These are phyloP conservation scores for Smittia aterrima DNA, from an alignment of 2,888 invertebrate species.

Conservation along the genomic window DNA sequence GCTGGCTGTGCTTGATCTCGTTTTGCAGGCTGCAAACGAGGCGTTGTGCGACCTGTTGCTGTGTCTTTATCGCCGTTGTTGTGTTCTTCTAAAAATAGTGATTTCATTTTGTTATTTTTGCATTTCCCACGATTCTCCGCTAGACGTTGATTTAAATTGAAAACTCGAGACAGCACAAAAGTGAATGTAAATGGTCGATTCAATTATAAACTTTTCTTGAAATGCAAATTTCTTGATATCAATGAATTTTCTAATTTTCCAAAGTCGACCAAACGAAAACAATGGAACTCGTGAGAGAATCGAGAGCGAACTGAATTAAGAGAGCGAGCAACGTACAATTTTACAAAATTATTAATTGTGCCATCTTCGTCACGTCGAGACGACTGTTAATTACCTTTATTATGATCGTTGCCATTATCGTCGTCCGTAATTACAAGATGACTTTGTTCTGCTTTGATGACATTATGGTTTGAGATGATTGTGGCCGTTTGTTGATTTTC, in stretches of 20 bases:
- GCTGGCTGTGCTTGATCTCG: conserved; percentile 62
- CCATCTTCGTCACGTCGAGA: neutral
- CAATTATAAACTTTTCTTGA: neutral
- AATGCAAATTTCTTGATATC: neutral
- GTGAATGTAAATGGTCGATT: neutral
- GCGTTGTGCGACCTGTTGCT: conserved; percentile 53
- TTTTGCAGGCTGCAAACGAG: conserved; percentile 63
- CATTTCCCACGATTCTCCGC: neutral
- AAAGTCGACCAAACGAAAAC: neutral
- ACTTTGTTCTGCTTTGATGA: conserved; percentile 41
- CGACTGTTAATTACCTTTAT: conserved; percentile 49
- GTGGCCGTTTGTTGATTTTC: conserved; percentile 43
- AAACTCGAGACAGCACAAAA: neutral
- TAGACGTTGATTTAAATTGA: neutral
- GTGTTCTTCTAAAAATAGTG: neutral
- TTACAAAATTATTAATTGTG: too few species aligned
- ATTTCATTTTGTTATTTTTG: neutral
- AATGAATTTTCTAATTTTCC: neutral
- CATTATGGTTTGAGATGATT: conserved; percentile 46
- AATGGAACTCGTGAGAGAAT: neutral
- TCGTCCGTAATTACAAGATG: conserved; percentile 42
- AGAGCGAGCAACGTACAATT: too few species aligned
- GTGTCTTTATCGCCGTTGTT: conserved; percentile 14
- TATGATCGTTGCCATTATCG: conserved; percentile 52
- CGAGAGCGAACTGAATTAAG: too few species aligned